Conservation (phyloP, 2,113 vertebrate genomes). For the Brachyhypopomus gauderio region DNA sequence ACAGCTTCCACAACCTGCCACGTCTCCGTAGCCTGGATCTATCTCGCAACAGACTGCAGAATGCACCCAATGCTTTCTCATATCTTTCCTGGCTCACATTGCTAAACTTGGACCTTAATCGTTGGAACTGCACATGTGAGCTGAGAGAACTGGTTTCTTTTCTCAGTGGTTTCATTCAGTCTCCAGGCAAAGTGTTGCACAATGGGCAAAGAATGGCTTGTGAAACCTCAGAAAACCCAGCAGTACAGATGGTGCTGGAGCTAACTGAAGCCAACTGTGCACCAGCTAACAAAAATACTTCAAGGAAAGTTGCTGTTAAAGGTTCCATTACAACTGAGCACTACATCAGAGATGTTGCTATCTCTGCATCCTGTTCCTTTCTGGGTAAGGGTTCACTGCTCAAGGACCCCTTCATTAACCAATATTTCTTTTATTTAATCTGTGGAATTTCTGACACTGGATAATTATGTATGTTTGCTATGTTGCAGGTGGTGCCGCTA, state of each 20-base stretch:
- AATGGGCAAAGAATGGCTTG: constrained; percentile 71
- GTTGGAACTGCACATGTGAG: constrained; percentile 80
- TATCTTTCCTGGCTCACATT: constrained; percentile 71
- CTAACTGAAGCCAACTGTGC: constrained; percentile 76
- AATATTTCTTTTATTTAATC: neutral
- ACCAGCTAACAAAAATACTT: constrained; percentile 72
- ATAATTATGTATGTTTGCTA: constrained; percentile 22
- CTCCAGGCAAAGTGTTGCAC: constrained; percentile 67
- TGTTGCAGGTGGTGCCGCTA: constrained; percentile 67
- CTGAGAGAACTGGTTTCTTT: constrained; percentile 71
- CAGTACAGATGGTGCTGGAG: constrained; percentile 67
- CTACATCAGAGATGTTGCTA: constrained; percentile 72
- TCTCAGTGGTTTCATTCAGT: constrained; percentile 71
- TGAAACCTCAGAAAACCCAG: constrained; percentile 58
- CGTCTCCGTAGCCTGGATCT: constrained; percentile 74
- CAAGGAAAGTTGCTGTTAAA: constrained; percentile 61
- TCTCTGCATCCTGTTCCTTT: constrained; percentile 78
- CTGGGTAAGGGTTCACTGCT: constrained; percentile 71
- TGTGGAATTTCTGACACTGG: constrained; percentile 2
- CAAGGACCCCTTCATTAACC: neutral
- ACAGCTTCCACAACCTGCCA: constrained; percentile 70
- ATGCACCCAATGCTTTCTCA: constrained; percentile 71
- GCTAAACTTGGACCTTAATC: constrained; percentile 77
- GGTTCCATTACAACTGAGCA: constrained; percentile 55
- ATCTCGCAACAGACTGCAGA: constrained; percentile 76